Percentiles rank a stretch among this genome's conserved stretches.
Conservation (phyloP, 1,140 invertebrate species). For the Apis cerana region DNA sequence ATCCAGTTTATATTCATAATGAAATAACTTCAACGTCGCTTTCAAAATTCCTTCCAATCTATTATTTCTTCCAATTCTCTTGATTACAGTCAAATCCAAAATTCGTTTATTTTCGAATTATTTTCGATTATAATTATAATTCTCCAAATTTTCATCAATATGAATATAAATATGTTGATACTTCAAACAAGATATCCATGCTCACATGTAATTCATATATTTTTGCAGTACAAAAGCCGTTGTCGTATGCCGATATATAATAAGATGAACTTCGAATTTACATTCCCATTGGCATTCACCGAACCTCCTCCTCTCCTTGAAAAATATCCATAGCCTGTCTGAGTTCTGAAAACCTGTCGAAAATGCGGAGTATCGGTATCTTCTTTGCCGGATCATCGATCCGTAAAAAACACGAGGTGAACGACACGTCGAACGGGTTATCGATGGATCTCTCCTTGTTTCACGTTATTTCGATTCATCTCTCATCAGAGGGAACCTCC, state of each 20-base stretch:
- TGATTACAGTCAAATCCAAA: no score
- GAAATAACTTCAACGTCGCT: no score
- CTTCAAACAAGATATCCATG: background rate
- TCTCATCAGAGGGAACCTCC: background rate
- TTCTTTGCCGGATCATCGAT: conserved; percentile 49
- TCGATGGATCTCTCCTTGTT: background rate
- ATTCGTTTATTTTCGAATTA: no score
- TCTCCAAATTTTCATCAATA: no score
- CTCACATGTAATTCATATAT: conserved; percentile 4
- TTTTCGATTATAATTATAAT: no score
- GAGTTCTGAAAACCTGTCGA: conserved; percentile 38
- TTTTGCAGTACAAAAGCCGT: conserved; percentile 9
- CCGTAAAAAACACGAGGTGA: conserved; percentile 41
- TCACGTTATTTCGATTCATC: background rate
- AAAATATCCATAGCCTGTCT: conserved; percentile 52
- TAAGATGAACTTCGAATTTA: conserved; percentile 45
- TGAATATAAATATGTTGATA: no score
- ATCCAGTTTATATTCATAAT: no score
- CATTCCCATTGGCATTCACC: conserved; percentile 46
- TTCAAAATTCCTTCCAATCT: no score
- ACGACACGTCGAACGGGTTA: conserved; percentile 43
- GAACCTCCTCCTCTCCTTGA: conserved; percentile 26
- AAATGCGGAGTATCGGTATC: conserved; percentile 41
- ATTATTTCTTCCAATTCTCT: no score
- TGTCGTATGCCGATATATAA: conserved; percentile 22